Evolutionary conservation across 2,888 invertebrate genomes (phyloP).

Genomic region (Magallana nippona): DNA sequence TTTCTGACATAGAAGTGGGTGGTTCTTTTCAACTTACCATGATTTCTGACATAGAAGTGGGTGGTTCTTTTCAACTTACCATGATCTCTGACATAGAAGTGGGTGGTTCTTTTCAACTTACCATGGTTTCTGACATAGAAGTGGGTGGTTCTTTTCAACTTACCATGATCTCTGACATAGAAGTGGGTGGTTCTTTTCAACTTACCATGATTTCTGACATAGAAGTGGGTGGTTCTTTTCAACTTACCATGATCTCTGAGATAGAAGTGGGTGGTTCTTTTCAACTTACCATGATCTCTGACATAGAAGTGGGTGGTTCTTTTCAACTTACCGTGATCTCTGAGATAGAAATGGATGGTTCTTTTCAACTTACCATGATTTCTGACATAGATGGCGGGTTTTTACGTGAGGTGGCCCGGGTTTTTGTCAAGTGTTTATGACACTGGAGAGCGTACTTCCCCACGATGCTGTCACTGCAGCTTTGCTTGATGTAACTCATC

Average conservation of each 20-base stretch:
- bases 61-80: too few relatives aligned
- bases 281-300: constrained; percentile 94
- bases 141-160: too few relatives aligned
- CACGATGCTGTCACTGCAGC: constrained; percentile 77
- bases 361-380: constrained; percentile 92
- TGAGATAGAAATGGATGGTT: too few relatives aligned
- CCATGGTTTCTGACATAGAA: constrained; percentile 95
- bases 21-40: too few relatives aligned
- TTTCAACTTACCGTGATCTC: constrained; percentile 94
- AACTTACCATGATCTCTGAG: constrained; percentile 93
- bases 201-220: constrained; percentile 94
- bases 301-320: too few relatives aligned
- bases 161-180: constrained; percentile 94
- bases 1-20: constrained; percentile 96
- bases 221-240: too few relatives aligned
- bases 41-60: constrained; percentile 95
- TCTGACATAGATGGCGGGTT: constrained; percentile 95
- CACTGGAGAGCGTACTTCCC: constrained; percentile 96
- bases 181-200: too few relatives aligned
- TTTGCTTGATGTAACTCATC: constrained; percentile 87
- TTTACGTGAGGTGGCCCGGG: constrained; percentile 89
- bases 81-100: constrained; percentile 96
- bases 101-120: too few relatives aligned
- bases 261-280: too few relatives aligned
- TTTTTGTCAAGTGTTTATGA: constrained; percentile 93